A percentile compares a stretch with the other conserved stretches of the same genome.
These are phyloP conservation scores for Iguana delicatissima DNA, from an alignment of 2,797 vertebrate genomes.

Conservation along the genomic window DNA sequence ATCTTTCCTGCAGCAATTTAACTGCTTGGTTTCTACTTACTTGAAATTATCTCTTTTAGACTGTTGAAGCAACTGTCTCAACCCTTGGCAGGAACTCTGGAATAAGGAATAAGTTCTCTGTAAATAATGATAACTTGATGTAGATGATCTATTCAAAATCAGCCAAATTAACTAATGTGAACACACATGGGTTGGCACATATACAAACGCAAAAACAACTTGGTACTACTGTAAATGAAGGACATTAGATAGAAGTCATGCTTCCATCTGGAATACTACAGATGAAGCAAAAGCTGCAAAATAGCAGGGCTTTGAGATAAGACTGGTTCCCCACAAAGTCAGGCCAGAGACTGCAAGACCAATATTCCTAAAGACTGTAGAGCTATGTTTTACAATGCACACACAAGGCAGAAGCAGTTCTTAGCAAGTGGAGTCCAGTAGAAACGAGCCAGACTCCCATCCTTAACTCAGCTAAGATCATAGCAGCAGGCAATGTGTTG, in stretches of 20 bases:
- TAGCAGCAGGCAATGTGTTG: neutral
- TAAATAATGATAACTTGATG: constrained; percentile 54
- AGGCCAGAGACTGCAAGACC: neutral
- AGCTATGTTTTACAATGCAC: neutral
- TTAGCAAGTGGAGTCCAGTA: neutral
- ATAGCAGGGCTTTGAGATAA: neutral
- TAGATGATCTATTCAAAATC: constrained; percentile 37
- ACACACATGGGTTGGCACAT: constrained; percentile 23
- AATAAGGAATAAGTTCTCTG: constrained; percentile 53
- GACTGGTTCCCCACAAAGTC: neutral
- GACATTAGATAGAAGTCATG: constrained; percentile 41
- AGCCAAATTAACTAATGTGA: constrained; percentile 56
- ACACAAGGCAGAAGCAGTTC: neutral
- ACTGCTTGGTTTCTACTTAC: constrained; percentile 50
- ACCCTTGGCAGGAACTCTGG: constrained; percentile 62
- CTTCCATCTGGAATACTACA: constrained; percentile 36
- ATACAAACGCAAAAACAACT: constrained; percentile 28
- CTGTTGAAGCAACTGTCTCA: constrained; percentile 56
- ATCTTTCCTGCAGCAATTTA: constrained; percentile 50
- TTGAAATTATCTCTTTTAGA: constrained; percentile 59
- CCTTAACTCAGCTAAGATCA: neutral
- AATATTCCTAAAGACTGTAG: neutral
- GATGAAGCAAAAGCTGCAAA: constrained; percentile 37
- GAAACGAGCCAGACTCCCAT: neutral
- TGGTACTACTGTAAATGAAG: constrained; percentile 34